phyloP scores from a whole-genome alignment of 1,140 invertebrate species.

The Platorchestia sp. region DNA sequence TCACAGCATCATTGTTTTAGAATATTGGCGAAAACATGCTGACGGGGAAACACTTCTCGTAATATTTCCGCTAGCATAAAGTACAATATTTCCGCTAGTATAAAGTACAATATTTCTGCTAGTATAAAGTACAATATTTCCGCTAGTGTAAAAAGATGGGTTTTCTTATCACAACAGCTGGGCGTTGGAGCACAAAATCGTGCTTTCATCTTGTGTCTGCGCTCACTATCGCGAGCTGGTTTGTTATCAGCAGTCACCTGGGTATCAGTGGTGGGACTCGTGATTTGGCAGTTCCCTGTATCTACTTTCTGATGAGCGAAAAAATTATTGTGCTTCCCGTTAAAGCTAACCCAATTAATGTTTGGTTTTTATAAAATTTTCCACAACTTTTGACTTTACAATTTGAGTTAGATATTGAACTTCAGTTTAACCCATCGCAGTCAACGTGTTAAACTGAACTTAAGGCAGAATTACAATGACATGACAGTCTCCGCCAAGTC shows the following conservation, averaged over 20 bases:
- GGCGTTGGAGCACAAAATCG: not conserved
- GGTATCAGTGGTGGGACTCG: no score
- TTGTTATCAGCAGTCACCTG: not conserved
- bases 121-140: not conserved
- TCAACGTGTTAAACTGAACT: no score
- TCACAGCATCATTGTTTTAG: not conserved
- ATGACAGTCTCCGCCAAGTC: not conserved
- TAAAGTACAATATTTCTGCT: not conserved
- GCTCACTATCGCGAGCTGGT: not conserved
- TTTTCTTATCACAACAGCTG: not conserved
- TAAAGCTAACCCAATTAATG: no score
- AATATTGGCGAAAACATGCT: not conserved
- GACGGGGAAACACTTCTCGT: not conserved
- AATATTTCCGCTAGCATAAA: not conserved
- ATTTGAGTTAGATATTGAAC: no score
- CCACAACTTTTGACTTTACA: no score
- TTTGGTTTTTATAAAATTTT: no score
- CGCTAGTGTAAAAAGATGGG: not conserved
- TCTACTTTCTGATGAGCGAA: no score
- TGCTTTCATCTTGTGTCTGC: not conserved
- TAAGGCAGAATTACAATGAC: no score
- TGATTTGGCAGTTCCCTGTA: no score
- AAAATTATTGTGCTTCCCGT: no score
- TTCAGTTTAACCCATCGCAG: no score
- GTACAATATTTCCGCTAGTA: no score